Evolutionary conservation across 1,140 invertebrate genomes (phyloP), one percentile per base, ranked within the genome.

Genomic region (Drosophila tani): DNA sequence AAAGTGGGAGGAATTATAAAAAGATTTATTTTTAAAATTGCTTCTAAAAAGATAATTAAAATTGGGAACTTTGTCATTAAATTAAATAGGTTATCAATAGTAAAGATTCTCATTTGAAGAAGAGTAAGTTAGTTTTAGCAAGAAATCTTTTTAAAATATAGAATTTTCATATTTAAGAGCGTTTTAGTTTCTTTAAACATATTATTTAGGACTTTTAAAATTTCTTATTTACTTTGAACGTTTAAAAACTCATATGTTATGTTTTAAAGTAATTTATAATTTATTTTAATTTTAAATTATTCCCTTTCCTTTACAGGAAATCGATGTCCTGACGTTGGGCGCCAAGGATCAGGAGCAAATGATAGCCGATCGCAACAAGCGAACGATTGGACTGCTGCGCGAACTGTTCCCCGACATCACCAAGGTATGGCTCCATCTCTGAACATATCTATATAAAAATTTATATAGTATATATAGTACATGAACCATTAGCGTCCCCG

Each of bases 321-420:
- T 94, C 79, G 94, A 94, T 91, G 94, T 93, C 67, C 83, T 94
- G 87, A 92, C 94, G 91, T 83, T 94, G 78, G 92, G 92, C 57
- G 93, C 94, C 81, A 86, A 91, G 67, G 91, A 90, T 69, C 87
- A 92, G 76, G 93, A 94, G 79, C 93, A 93, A 82, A 91, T 94
- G 79, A 80, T 94, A 60, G 94, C 95, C 83, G 94, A 95, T 71
- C 94, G 96, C 83, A 95, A 95, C 92, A 96, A 96, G 93, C 93
- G 96, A 86, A 96, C 96, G 49, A 96, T 96, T 80, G 96, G 96
- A 81, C 94, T 96, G 83, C 94, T 96, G 47, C 94, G 96, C 56
- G 94, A 96, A 91, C 93, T 96, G 21, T 96, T 96, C 91, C 96
- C 96, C n/a, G 94, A 94, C 35, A 93, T 96, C 66, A 95, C 96